A percentile compares a stretch with the other conserved stretches of the same genome.
Evolutionary conservation across 2,113 vertebrate genomes (phyloP).

Genomic region (Dasyurus viverrinus): DNA sequence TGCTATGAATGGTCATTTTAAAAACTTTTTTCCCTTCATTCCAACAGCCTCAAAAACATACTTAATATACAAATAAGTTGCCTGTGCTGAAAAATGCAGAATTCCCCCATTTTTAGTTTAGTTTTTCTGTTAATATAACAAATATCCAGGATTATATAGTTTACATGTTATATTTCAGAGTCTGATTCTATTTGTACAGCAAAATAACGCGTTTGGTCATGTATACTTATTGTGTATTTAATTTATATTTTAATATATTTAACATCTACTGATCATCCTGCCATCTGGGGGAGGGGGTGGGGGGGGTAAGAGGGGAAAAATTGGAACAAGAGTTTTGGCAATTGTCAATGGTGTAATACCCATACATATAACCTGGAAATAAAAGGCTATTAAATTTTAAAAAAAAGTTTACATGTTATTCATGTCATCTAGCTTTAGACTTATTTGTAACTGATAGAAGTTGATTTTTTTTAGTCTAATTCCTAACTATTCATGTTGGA

Average conservation of each 20-base stretch:
- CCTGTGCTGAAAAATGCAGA: neutral
- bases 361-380: no score
- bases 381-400: no score
- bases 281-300: no score
- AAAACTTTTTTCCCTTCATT: neutral
- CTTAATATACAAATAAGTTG: neutral
- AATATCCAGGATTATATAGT: neutral
- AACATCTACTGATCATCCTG: no score
- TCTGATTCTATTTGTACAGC: no score
- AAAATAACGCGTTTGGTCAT: no score
- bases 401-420: neutral
- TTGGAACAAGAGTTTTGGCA: no score
- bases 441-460: neutral
- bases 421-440: neutral
- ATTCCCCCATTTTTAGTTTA: neutral
- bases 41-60: neutral
- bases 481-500: neutral
- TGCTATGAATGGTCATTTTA: neutral
- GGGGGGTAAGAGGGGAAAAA: no score
- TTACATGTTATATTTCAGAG: no score
- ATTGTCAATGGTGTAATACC: no score
- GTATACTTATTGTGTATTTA: no score
- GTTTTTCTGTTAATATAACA: neutral
- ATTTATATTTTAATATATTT: no score
- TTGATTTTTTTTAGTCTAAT: neutral